Base-by-base conservation (phyloP, 30 jellyfish, hydroid and myxozoan species). In the Sanderia malayensis region DNA sequence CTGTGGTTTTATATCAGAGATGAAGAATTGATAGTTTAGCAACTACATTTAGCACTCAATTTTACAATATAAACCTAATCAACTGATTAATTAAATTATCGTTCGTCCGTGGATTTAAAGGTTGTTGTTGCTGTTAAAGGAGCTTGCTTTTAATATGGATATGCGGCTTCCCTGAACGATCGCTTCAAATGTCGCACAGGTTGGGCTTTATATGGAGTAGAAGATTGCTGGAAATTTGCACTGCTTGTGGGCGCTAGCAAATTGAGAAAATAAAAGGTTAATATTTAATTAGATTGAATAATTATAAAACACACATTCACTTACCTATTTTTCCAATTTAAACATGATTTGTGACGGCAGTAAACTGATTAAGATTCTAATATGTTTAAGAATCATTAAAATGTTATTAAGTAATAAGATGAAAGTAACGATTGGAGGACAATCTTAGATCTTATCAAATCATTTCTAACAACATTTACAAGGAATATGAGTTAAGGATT, bases 161-260 rank as follows among this genome's bases (percentile, higher is more conserved):
- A 82, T 13, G 94, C 41, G 15, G 94, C 94, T 57, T 82, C 94
- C 49, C 94, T 31, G 33, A 79, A 41, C 2, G 71, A 80, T 61
- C 94, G 71, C 82, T 82, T 82, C 81, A 82, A 58, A 53, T 75
- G 87, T 37, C 94, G 61, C n/a, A 82, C 94, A 11, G 87, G 86
- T 28, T 75, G 86, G 1, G 94, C 86, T 82, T 82, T 82, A 82
- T 53, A 82, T 31, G 80, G 37, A n/a, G 87, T 41, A 10, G 80
- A 4, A 10, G 80, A 4, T 4, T 79, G 73, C 29, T 64, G 83
- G 58, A 28, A 79, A 61, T 79, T 79, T 37, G 94, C 94, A 55
- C 81, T 59, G 87, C 94, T 82, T 62, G 94, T 72, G 84, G 94
- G 86, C 71, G 87, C 94, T 82, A 74, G 59, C 24, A 53, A 62